Evolutionary conservation across 2,113 vertebrate species (phyloP), one percentile per base, ranked within the genome.

Genomic region (Vombatus ursinus): DNA sequence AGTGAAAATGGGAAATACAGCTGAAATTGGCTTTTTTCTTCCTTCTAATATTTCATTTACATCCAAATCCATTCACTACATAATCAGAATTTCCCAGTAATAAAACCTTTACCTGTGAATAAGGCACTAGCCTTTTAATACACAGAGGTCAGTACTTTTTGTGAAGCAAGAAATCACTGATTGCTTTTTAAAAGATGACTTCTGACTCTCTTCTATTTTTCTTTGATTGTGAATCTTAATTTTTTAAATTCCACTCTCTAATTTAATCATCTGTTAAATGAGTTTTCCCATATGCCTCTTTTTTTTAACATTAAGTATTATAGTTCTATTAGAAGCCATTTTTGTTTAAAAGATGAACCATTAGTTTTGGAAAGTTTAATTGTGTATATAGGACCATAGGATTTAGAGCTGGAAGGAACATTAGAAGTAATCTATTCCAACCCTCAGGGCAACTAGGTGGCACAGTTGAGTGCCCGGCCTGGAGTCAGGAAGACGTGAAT

Each of bases 21-120:
- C 14, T n/a, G 37, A n/a, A 37, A 77, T 77, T 19, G 19, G 19
- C 10, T 68, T 54, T 84, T 84, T 84, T 44, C 5, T 22, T 84
- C n/a, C 92, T 14, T 57, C n/a, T 94, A 52, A 16, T 52, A 52
- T 94, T 95, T 95, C 37, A 23, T 95, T 25, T 94, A 31, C 92
- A 95, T 93, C 51, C 91, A 93, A 90, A 93, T 95, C 31, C 89
- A 61, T 95, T 93, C 89, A 90, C 16, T 89, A 94, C 93, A 91
- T 90, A 94, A 68, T 93, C 48, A 94, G 68, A 31, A 92, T 89
- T 92, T 96, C 93, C 51, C 23, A 94, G 31, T 93, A 94, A 95
- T 92, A 90, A 44, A 44, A 44, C 1, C 16, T 44, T 22, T 44
- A 22, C n/a, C n/a, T 68, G 50, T 14, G 52, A 95, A 93, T 92